Evolutionary conservation across 2,888 invertebrate species (phyloP), one percentile per base, ranked within the genome.

Genomic region (Hydraecia micacea): DNA sequence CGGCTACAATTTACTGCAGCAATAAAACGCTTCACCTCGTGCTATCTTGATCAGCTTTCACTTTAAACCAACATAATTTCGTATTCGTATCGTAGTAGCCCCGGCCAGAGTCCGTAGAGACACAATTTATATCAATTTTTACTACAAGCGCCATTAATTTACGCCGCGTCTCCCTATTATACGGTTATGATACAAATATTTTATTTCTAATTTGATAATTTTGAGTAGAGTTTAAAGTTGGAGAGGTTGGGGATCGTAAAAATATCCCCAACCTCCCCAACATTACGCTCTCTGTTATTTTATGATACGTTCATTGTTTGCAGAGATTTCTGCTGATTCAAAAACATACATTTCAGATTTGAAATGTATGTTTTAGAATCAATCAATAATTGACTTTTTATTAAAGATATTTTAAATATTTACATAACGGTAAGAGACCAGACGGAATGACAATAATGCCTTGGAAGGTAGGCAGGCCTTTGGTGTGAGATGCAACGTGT

Each of bases 61-160:
- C 80, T 75, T 83, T 36, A 73, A 75, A 71, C 75, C 63, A 32
- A 70, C 60, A 67, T 77, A 28, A 75, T 80, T 79, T 80, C 72
- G 73, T 68, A 79, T 77, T 85, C 55, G 71, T 75, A 65, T 77
- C 70, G 83, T 88, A 83, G 77, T 69, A 77, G 79, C 69, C 66
- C 63, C 73, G 68, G 60, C 39, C 87, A 72, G 36, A 66, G 84
- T 88, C 84, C 88, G 73, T 66, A 55, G 85, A 84, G 90, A 85
- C 79, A 84, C 83, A 84, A 90, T 90, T 88, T 86, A 89, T 90
- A 90, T 88, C 89, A 90, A 90, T 90, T 91, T 85, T 87, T 82
- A 85, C 82, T 88, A 85, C 83, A 82, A 86, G 81, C 76, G 77
- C 81, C 84, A 87, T 85, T 89, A 67, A 87, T 87, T 90, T 83